Base-by-base conservation (phyloP, 2,113 vertebrate genomes). In the Callithrix jacchus region DNA sequence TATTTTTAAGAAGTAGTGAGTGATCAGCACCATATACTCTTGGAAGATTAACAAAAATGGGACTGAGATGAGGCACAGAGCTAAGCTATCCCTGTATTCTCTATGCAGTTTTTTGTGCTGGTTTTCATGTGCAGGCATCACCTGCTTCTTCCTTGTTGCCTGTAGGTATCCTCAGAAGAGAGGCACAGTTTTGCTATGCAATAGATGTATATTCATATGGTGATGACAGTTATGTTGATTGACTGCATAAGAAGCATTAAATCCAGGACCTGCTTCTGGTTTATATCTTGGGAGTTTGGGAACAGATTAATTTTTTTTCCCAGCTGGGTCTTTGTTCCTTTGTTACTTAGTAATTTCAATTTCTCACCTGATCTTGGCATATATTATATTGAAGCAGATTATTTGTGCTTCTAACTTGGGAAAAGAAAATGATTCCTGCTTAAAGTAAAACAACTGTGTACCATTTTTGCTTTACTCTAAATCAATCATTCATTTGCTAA, bases 311-410 rank as follows among this genome's bases (percentile, higher is more conserved):
- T 20, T 56, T 95, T 89, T 58, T 30, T 49, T 3, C 30, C n/a
- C n/a, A 47, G 14, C 68, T 77, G n/a, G 58, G 30, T 21, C 56
- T 96, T 82, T 86, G 21, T 93, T 93, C 58, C 42, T 13, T 47
- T 49, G 18, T 74, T 82, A 73, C 58, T 91, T 88, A 92, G 77
- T 37, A 91, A 56, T 73, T 92, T 85, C 49, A 92, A 52, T 94
- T 94, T 96, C 86, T 96, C 61, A 87, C 52, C 71, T 95, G n/a
- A 68, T 47, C 16, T 82, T 91, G 40, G 54, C 9, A 71, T 58
- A 71, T 77, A 81, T 58, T 94, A 82, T 42, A 92, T 94, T 25
- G 56, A 98, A 95, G 52, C 61, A 74, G 58, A 95, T 71, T 68
- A 21, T 90, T 85, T 49, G 21, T n/a, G 52, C 16, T 87, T 92